These are phyloP conservation scores for Auanema freiburgensis DNA, from an alignment of 2,888 invertebrate species.

Conservation along the genomic window DNA sequence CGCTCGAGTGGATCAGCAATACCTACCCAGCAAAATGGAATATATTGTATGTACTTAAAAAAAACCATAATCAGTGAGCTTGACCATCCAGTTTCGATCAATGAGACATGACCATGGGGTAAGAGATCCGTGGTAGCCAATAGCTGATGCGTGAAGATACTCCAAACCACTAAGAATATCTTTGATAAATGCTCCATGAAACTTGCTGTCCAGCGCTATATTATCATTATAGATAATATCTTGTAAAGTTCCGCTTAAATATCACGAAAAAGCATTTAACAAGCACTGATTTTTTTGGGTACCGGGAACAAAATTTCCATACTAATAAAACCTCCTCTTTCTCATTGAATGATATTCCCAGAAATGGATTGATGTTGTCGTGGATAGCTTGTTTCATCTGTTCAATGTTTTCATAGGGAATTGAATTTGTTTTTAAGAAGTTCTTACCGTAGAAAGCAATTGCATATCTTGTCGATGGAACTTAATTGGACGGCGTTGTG, in stretches of 20 bases:
- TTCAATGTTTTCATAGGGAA: slow-evolving; percentile 22
- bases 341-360: slow-evolving; percentile 72
- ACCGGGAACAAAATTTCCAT: slow-evolving; percentile 56
- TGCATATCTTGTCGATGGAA: slow-evolving; percentile 41
- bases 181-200: slow-evolving; percentile 43
- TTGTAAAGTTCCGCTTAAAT: slow-evolving; percentile 27
- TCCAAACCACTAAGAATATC: slow-evolving; percentile 49
- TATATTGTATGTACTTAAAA: background rate
- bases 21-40: too few relatives aligned
- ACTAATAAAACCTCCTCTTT: slow-evolving; percentile 58
- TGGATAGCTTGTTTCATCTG: slow-evolving; percentile 85
- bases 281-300: background rate
- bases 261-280: background rate
- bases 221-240: slow-evolving; percentile 50
- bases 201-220: slow-evolving; percentile 42
- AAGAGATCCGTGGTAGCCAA: slow-evolving; percentile 47
- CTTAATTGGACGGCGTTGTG: slow-evolving; percentile 43
- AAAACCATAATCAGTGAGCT: slow-evolving; percentile 48
- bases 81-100: slow-evolving; percentile 53
- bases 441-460: slow-evolving; percentile 34
- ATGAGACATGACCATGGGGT: slow-evolving; percentile 52
- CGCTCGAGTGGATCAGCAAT: slow-evolving; percentile 59
- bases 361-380: slow-evolving; percentile 94
- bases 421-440: background rate
- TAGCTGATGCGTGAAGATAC: slow-evolving; percentile 45